phyloP scores from a whole-genome alignment of 2,113 vertebrate species.

The Melanerpes formicivorus region DNA sequence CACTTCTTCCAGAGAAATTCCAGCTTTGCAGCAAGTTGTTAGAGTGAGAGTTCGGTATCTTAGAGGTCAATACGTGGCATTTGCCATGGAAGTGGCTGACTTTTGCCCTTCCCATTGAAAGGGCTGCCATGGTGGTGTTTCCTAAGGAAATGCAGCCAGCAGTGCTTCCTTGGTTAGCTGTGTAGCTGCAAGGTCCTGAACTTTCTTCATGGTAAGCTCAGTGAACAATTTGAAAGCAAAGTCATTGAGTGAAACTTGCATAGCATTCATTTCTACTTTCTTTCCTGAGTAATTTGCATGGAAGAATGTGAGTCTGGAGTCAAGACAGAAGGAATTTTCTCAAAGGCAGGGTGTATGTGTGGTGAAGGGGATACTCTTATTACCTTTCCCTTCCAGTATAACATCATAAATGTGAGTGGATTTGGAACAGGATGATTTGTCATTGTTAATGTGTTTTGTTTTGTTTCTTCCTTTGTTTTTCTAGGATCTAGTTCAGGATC shows the following conservation, averaged over 20 bases:
- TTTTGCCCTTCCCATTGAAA: slow-evolving; percentile 13
- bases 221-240: background rate
- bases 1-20: background rate
- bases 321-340: background rate
- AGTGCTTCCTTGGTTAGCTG: background rate
- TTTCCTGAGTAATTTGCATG: background rate
- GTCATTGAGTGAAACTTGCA: background rate
- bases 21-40: background rate
- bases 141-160: slow-evolving; percentile 13
- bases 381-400: background rate
- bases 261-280: background rate
- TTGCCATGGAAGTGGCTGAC: background rate
- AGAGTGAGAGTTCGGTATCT: background rate
- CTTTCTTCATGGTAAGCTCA: background rate
- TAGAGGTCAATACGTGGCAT: background rate
- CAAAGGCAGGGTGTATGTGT: background rate
- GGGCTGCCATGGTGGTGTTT: background rate
- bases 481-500: slow-evolving; percentile 79
- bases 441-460: slow-evolving; percentile 23
- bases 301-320: background rate
- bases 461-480: slow-evolving; percentile 63
- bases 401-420: background rate
- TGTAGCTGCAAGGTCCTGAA: background rate
- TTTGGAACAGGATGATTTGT: background rate
- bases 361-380: background rate